A percentile compares a stretch with the other conserved stretches of the same genome.
phyloP scores from a whole-genome alignment of 1,140 invertebrate species.

The Hypothenemus hampei region DNA sequence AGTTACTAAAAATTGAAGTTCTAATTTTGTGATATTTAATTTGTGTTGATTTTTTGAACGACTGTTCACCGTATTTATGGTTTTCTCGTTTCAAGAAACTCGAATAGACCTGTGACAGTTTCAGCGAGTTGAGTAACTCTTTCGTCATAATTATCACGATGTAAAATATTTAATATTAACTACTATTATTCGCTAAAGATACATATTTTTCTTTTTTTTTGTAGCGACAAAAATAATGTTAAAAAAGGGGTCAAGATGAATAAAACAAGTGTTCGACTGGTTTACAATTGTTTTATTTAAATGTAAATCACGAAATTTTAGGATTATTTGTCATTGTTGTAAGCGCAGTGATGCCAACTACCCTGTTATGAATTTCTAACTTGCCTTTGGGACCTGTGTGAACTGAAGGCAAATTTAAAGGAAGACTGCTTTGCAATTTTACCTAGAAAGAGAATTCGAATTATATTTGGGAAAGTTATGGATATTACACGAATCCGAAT shows the following conservation, averaged over 20 bases:
- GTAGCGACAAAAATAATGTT: conserved; percentile 8
- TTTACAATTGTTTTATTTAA: not conserved
- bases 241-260: conserved; percentile 19
- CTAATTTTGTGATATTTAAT: not conserved
- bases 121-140: conserved; percentile 1
- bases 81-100: not conserved
- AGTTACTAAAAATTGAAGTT: not conserved
- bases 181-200: conserved; percentile 21
- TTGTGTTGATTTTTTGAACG: not conserved
- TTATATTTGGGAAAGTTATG: no score
- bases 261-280: conserved; percentile 21
- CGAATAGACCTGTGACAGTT: not conserved
- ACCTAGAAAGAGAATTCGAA: not conserved
- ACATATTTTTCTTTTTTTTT: conserved; percentile 16
- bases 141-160: conserved; percentile 16
- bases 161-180: conserved; percentile 24
- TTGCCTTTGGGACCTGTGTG: no score
- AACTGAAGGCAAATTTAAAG: no score
- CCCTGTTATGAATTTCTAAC: not conserved
- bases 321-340: not conserved
- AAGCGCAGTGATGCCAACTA: not conserved
- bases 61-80: not conserved
- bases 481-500: no score
- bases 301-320: not conserved
- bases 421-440: no score